Evolutionary conservation across 2,888 invertebrate species (phyloP), one percentile per base, ranked within the genome.

Genomic region (Apamea crenata): DNA sequence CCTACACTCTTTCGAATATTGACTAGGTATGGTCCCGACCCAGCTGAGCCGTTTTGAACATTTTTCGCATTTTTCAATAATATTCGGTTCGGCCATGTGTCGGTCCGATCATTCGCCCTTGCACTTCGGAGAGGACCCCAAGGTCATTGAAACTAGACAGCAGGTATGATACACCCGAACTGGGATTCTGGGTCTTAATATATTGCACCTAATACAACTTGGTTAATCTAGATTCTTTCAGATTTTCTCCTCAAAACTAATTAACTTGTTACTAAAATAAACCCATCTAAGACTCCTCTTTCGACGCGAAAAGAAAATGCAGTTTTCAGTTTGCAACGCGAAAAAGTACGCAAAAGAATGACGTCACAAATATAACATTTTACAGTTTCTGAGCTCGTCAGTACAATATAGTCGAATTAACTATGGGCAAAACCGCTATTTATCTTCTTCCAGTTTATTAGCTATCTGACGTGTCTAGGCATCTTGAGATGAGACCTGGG

Each of bases 401-500:
- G 75, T 84, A 73, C 78, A 47, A 44, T 74, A 82, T 61, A 53
- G 65, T 50, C 47, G 66, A 74, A 73, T 63, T 78, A 75, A 83
- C 70, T 75, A 68, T 82, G 21, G 29, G 59, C 21, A 73, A 79
- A 29, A 40, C 40, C 18, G 63, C 74, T 67, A 78, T 86, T 83
- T 74, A 66, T 80, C 77, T 88, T 78, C 69, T 71, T 80, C 65
- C n/a, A 74, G 47, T 76, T 67, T 61, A 36, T 59, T 67, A 63
- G 65, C 56, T 63, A 59, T 29, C 65, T 21, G 32, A 75, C 69
- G 36, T 73, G 65, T 65, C 69, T 61, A 76, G 75, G 21, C 40
- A 83, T 47, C 29, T 77, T 29, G n/a, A 66, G 69, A 73, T 72
- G 78, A 40, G 36, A 56, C 68, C 87, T 85, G 66, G 68, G 40